Evolutionary conservation across 2,797 vertebrate genomes (phyloP).

Genomic region (Fundulus diaphanus): DNA sequence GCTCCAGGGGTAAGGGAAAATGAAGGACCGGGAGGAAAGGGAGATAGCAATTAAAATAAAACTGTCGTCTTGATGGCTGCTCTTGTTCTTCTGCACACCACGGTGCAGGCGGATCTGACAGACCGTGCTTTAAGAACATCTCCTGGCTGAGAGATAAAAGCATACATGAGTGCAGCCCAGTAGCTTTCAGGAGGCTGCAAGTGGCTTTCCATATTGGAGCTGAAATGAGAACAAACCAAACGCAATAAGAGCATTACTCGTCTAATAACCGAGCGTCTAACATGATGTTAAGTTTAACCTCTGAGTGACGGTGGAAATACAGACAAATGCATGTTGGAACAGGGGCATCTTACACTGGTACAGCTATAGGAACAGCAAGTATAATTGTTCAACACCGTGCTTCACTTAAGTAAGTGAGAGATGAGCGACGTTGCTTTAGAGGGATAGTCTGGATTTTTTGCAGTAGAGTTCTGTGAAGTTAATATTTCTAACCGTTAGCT

Average conservation of each 20-base stretch:
- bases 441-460: not conserved
- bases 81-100: constrained; percentile 77
- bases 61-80: constrained; percentile 83
- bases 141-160: constrained; percentile 82
- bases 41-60: constrained; percentile 86
- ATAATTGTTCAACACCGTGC: constrained; percentile 53
- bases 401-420: constrained; percentile 58
- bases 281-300: constrained; percentile 71
- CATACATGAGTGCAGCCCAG: constrained; percentile 75
- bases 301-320: constrained; percentile 31
- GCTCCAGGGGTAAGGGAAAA: constrained; percentile 88
- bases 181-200: constrained; percentile 81
- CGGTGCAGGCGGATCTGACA: constrained; percentile 78
- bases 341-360: constrained; percentile 33
- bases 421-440: constrained; percentile 40
- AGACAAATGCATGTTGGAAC: constrained; percentile 37
- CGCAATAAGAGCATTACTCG: constrained; percentile 64
- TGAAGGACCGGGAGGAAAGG: constrained; percentile 82
- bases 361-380: constrained; percentile 56
- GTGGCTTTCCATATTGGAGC: constrained; percentile 58
- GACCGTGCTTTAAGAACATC: constrained; percentile 80
- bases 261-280: constrained; percentile 65
- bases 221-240: constrained; percentile 55
- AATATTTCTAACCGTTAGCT: not conserved
- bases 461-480: not conserved